These are phyloP conservation scores for Prunella fulvescens DNA, from an alignment of 2,113 vertebrate species.

Conservation along the genomic window DNA sequence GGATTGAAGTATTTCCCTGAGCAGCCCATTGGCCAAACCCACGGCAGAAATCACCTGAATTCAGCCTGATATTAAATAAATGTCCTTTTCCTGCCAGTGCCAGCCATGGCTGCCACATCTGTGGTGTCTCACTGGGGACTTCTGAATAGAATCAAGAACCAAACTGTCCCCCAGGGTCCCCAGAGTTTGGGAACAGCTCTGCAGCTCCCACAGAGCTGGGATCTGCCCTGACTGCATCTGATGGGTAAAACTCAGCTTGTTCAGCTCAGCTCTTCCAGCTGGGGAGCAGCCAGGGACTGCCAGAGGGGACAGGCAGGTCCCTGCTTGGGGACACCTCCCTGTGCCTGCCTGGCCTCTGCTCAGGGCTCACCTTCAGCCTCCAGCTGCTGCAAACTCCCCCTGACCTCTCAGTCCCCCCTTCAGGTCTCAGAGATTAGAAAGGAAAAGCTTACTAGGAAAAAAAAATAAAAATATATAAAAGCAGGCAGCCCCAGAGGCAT, in stretches of 20 bases:
- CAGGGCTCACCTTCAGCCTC: neutral
- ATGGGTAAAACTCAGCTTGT: neutral
- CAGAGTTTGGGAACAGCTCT: neutral
- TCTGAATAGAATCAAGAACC: rapidly evolving
- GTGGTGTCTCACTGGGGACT: neutral
- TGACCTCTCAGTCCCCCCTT: neutral
- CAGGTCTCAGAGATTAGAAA: neutral
- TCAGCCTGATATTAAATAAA: rapidly evolving
- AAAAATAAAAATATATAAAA: neutral
- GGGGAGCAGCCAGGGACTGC: neutral
- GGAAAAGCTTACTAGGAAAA: neutral
- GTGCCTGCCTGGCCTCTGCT: neutral
- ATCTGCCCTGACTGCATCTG: neutral
- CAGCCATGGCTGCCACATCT: neutral
- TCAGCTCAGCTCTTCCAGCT: neutral
- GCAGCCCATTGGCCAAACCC: neutral
- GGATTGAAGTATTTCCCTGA: neutral
- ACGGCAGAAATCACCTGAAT: neutral
- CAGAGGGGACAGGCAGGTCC: neutral
- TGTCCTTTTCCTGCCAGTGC: neutral
- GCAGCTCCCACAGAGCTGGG: neutral
- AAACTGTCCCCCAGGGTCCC: neutral
- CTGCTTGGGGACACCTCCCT: neutral
- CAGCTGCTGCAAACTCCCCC: neutral
- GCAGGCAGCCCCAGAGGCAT: neutral